phyloP scores from a whole-genome alignment of 2,888 invertebrate species.

The Philhelius pedissequus region DNA sequence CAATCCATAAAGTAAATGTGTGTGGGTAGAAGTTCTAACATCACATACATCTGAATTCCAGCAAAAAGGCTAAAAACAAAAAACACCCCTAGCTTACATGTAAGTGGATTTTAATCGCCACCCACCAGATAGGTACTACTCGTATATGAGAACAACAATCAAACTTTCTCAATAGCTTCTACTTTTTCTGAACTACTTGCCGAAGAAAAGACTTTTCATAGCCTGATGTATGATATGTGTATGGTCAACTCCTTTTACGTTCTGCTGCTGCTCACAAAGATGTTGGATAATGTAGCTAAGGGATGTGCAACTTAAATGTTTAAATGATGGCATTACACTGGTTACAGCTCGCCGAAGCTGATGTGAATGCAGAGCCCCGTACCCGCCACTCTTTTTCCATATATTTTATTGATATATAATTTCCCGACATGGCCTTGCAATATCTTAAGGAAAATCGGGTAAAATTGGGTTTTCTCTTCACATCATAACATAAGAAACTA shows the following conservation, averaged over 20 bases:
- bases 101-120: too few relatives aligned
- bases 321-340: conserved; percentile 11
- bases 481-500: too few relatives aligned
- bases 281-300: background rate
- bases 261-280: background rate
- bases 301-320: conserved; percentile 13
- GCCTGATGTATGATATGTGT: background rate
- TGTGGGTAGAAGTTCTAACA: background rate
- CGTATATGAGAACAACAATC: conserved; percentile 25
- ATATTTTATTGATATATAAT: background rate
- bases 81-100: background rate
- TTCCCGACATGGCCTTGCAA: background rate
- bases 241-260: background rate
- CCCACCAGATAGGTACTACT: background rate
- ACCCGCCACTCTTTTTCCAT: background rate
- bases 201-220: background rate
- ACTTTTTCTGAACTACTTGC: background rate
- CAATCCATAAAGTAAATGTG: background rate
- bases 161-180: background rate
- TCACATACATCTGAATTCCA: background rate
- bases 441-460: background rate
- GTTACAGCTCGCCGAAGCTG: background rate
- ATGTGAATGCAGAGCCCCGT: background rate
- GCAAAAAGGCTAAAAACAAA: background rate
- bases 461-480: too few relatives aligned